Percentiles rank a stretch among this genome's conserved stretches.
phyloP scores from a whole-genome alignment of 2,797 vertebrate species.

The Danio kyathit region DNA sequence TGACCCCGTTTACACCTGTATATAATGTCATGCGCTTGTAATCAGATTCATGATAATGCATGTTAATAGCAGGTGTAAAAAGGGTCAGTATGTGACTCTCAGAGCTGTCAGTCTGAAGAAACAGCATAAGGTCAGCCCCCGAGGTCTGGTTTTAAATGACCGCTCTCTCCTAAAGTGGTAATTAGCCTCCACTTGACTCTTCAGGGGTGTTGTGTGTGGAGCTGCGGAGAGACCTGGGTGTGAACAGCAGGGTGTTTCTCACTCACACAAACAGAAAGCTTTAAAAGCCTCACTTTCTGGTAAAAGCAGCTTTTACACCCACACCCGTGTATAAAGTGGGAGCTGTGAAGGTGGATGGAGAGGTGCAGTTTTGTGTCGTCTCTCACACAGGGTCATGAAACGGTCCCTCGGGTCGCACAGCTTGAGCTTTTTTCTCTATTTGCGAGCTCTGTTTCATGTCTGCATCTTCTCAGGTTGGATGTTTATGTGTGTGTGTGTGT shows the following conservation, averaged over 20 bases:
- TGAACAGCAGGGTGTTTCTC: constrained; percentile 49
- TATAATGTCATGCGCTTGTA: no score
- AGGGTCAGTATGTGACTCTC: neutral
- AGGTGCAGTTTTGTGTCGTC: constrained; percentile 17
- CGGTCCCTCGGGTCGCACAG: constrained; percentile 9
- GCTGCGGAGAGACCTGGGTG: constrained; percentile 37
- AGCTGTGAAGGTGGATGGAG: constrained; percentile 33
- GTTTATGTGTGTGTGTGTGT: neutral
- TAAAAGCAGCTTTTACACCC: constrained; percentile 51
- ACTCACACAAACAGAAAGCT: constrained; percentile 46
- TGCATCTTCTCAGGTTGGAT: constrained; percentile 7
- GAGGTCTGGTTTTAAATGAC: constrained; percentile 19
- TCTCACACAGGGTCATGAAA: constrained; percentile 21
- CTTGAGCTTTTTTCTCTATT: neutral
- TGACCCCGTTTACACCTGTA: no score
- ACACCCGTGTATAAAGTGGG: constrained; percentile 36
- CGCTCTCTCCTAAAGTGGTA: constrained; percentile 38
- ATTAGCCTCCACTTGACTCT: constrained; percentile 51
- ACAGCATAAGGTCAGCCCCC: constrained; percentile 44
- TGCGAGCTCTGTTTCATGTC: neutral
- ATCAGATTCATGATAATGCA: no score
- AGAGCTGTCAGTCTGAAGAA: neutral
- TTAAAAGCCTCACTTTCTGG: constrained; percentile 51
- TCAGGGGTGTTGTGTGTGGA: constrained; percentile 32
- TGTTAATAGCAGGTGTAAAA: no score